Evolutionary conservation across 53 echinoderm and acorn worm species (phyloP).

Genomic region (Echinarachnius parma): DNA sequence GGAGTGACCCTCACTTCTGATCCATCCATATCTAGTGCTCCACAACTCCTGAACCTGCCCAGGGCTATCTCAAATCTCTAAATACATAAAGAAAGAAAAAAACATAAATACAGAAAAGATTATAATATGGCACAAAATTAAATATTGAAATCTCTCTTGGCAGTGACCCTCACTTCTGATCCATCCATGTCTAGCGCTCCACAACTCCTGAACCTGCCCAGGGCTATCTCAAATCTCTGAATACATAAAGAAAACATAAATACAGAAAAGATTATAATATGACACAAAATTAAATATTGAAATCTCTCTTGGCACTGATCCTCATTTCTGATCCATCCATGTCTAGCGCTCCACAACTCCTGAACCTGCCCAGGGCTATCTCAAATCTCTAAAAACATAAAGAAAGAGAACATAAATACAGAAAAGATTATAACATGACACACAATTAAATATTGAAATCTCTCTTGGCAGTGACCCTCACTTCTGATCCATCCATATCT

Average conservation of each 20-base stretch:
- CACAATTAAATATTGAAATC: neutral
- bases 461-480: constrained; percentile 44
- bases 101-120: too few species aligned
- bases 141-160: constrained; percentile 34
- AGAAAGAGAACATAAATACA: too few species aligned
- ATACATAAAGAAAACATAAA: too few species aligned
- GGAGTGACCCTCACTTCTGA: constrained; percentile 23
- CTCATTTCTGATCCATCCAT: constrained; percentile 22
- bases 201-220: constrained; percentile 45
- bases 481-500: constrained; percentile 12
- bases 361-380: constrained; percentile 38
- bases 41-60: constrained; percentile 39
- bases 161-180: constrained; percentile 21
- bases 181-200: constrained; percentile 21
- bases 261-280: too few species aligned
- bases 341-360: constrained; percentile 32
- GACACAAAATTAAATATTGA: constrained; percentile 58
- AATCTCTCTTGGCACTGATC: constrained; percentile 45
- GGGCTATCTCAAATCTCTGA: constrained; percentile 45
- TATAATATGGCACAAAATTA: neutral
- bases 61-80: constrained; percentile 50
- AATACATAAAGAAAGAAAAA: neutral
- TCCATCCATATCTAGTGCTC: constrained; percentile 19
- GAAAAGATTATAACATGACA: neutral
- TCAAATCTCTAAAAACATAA: constrained; percentile 41